Conservation (phyloP, 2,888 invertebrate species). For the Melikaiella ostensackeni region DNA sequence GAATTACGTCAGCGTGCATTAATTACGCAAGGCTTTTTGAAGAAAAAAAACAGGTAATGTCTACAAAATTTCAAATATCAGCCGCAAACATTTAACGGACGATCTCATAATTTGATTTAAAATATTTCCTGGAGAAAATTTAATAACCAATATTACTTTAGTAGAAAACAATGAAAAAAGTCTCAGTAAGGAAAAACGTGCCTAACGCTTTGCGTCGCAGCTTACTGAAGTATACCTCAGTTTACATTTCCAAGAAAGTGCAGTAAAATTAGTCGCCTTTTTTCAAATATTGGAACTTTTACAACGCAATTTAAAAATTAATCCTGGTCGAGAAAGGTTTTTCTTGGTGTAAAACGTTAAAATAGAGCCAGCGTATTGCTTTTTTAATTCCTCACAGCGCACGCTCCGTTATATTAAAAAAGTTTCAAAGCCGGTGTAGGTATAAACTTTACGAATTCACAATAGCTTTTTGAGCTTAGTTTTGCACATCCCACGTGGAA, state of each 20-base stretch:
- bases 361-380: background rate
- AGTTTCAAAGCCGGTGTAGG: background rate
- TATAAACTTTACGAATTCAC: background rate
- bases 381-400: background rate
- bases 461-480: background rate
- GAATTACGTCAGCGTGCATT: too few species aligned
- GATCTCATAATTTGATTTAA: background rate
- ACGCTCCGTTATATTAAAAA: background rate
- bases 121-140: background rate
- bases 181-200: background rate
- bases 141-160: background rate
- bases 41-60: too few species aligned
- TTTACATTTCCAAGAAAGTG: background rate
- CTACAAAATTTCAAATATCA: background rate
- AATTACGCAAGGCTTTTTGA: too few species aligned
- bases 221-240: background rate
- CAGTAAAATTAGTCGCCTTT: background rate
- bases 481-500: background rate
- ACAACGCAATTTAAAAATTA: background rate
- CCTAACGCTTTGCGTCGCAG: background rate
- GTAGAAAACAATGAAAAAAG: background rate
- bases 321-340: background rate
- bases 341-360: background rate
- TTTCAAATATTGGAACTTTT: slow-evolving; percentile 1
- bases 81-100: background rate